These are phyloP conservation scores for Acrocyrtus sp. DNA, from an alignment of 2,888 invertebrate species.

Conservation along the genomic window DNA sequence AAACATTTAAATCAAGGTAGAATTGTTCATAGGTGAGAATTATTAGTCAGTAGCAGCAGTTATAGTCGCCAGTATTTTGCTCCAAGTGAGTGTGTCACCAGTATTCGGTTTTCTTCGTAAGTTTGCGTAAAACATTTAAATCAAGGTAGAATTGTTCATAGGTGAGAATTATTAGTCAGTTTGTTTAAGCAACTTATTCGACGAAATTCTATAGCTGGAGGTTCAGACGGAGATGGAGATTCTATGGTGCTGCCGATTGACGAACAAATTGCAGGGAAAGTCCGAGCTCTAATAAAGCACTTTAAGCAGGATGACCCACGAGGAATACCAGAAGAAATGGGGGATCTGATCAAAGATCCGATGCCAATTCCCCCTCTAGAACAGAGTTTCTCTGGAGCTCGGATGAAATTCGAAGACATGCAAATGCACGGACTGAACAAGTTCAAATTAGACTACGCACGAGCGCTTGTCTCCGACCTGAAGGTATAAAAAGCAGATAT, in stretches of 20 bases:
- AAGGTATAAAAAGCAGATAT: no score
- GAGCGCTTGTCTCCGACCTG: constrained; percentile 79
- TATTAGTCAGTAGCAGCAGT: neutral
- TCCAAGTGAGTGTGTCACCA: neutral
- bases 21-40: neutral
- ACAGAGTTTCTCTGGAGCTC: constrained; percentile 75
- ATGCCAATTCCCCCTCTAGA: constrained; percentile 80
- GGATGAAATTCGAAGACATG: constrained; percentile 77
- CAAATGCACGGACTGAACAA: constrained; percentile 81
- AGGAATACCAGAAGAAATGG: constrained; percentile 42
- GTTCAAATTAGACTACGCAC: constrained; percentile 78
- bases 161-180: neutral
- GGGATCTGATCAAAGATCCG: constrained; percentile 81
- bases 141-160: neutral
- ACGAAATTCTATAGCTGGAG: no score
- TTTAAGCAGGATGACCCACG: constrained; percentile 81
- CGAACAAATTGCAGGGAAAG: constrained; percentile 77
- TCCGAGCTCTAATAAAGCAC: constrained; percentile 78
- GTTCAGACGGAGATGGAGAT: neutral
- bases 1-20: neutral
- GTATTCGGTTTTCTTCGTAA: constrained; percentile 9
- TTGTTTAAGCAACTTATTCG: no score
- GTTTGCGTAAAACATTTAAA: neutral
- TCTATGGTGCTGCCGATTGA: constrained; percentile 67
- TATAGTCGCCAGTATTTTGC: constrained; percentile 1